A percentile compares a stretch with the other conserved stretches of the same genome.
Evolutionary conservation across 2,888 invertebrate species (phyloP).

Genomic region (Hoplodrina ambigua): DNA sequence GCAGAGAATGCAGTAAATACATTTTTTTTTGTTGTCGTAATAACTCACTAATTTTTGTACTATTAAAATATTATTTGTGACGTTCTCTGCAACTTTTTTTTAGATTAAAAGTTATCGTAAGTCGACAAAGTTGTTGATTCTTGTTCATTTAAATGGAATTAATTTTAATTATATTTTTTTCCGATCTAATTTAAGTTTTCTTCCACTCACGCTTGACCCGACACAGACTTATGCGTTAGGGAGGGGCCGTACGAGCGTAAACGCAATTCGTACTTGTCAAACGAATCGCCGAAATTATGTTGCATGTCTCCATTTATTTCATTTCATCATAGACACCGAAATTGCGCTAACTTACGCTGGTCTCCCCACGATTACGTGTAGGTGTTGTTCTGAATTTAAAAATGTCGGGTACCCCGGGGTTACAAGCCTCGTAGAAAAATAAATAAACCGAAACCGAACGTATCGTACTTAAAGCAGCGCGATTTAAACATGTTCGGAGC

Average conservation of each 20-base stretch:
- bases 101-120: constrained; percentile 38
- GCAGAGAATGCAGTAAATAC: constrained; percentile 56
- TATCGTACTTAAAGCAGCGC: no score
- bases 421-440: no score
- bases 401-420: no score
- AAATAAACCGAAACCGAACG: no score
- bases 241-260: no score
- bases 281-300: neutral
- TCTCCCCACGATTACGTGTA: no score
- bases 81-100: constrained; percentile 52
- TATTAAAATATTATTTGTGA: constrained; percentile 47
- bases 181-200: neutral
- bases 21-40: constrained; percentile 36
- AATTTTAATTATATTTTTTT: no score
- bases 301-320: neutral
- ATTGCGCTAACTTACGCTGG: no score
- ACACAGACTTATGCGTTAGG: neutral
- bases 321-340: neutral
- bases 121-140: constrained; percentile 17
- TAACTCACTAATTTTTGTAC: constrained; percentile 56
- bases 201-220: neutral
- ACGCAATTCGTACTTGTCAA: neutral
- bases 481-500: neutral
- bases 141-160: no score
- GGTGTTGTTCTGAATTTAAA: no score